Percentiles rank a stretch among this genome's conserved stretches.
These are phyloP conservation scores for Pangasianodon gigas DNA, from an alignment of 2,113 vertebrate species.

Conservation along the genomic window DNA sequence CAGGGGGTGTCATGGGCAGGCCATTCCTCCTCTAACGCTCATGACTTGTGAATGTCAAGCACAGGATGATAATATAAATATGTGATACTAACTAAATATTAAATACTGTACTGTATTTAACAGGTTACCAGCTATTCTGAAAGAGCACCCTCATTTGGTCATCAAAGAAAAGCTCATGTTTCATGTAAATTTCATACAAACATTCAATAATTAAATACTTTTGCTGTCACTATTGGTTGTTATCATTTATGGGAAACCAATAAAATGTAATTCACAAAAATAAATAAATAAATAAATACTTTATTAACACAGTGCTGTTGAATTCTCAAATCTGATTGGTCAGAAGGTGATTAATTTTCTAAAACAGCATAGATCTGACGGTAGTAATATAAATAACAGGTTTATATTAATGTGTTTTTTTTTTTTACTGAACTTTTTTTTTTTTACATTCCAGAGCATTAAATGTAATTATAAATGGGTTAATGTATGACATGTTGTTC, in stretches of 20 bases:
- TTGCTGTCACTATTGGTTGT: no score
- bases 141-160: neutral
- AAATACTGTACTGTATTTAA: neutral
- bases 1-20: neutral
- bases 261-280: no score
- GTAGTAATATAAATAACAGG: neutral
- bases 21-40: neutral
- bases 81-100: neutral
- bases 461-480: neutral
- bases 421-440: neutral
- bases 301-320: neutral
- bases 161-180: no score
- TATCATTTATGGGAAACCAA: no score
- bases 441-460: neutral
- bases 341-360: neutral
- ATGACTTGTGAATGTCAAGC: neutral
- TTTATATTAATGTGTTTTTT: neutral
- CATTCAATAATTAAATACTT: no score
- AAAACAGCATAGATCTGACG: neutral
- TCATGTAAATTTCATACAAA: no score
- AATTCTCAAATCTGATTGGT: neutral
- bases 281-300: no score
- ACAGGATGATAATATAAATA: neutral
- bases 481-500: no score
- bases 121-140: neutral